Conservation (phyloP, 2,113 vertebrate species). For the Amazona guildingii region DNA sequence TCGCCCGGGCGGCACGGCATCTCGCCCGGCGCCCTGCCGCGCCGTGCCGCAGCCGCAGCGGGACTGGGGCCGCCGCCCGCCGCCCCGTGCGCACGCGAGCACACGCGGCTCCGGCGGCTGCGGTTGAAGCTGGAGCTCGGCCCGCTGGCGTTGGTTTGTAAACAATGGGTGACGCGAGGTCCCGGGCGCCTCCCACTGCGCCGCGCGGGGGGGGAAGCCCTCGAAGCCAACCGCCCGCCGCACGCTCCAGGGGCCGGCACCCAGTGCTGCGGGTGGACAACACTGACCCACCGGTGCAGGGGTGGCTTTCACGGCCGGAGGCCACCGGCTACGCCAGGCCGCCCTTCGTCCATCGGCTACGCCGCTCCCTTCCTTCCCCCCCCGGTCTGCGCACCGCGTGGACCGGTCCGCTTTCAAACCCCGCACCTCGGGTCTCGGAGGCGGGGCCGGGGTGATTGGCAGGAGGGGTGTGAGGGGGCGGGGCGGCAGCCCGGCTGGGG, state of each 20-base stretch:
- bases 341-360: neutral
- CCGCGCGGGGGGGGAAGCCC: neutral
- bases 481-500: neutral
- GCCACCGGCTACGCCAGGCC: neutral
- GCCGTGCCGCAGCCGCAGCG: neutral
- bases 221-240: neutral
- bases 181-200: neutral
- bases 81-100: neutral
- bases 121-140: neutral
- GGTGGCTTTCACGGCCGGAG: neutral
- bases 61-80: slow-evolving; percentile 56
- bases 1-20: slow-evolving; percentile 85
- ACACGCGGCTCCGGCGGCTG: neutral
- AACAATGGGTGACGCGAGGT: slow-evolving; percentile 30
- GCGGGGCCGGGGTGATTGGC: neutral
- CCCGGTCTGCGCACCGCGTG: neutral
- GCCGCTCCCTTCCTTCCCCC: neutral
- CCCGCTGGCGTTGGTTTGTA: slow-evolving; percentile 33
- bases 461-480: neutral
- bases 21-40: neutral
- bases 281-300: no score
- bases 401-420: slow-evolving; percentile 27
- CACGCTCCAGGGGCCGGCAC: rapidly evolving
- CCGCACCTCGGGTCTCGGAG: neutral
- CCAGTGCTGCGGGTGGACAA: neutral